Percentiles rank a stretch among this genome's conserved stretches.
phyloP scores from a whole-genome alignment of 2,113 vertebrate genomes.

The Rhodinocichla rosea region DNA sequence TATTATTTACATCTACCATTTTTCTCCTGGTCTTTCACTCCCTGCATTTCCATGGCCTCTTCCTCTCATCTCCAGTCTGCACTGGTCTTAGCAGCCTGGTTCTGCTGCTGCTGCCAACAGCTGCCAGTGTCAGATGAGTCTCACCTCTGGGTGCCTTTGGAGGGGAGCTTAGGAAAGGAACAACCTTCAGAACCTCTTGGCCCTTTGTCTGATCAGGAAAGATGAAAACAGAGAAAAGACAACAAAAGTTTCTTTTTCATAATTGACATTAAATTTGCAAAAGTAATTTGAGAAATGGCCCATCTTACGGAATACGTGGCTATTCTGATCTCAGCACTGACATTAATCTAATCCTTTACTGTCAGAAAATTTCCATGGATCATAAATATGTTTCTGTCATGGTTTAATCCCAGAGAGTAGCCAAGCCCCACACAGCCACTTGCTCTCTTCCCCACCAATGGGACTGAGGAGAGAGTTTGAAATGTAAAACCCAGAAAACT shows the following conservation, averaged over 20 bases:
- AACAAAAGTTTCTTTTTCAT: not conserved
- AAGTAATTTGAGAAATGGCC: not conserved
- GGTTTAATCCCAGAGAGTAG: not conserved
- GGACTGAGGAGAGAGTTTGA: not conserved
- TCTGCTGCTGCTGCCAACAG: not conserved
- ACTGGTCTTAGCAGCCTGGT: not conserved
- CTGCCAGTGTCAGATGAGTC: not conserved
- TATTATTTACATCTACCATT: too few species aligned
- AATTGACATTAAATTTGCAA: not conserved
- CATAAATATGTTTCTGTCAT: not conserved
- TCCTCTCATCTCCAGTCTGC: not conserved
- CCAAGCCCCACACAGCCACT: not conserved
- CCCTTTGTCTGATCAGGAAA: not conserved
- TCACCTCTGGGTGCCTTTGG: not conserved
- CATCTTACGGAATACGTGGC: accelerated
- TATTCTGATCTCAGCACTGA: not conserved
- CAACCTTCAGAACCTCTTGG: not conserved
- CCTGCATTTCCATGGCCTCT: not conserved
- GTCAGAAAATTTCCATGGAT: not conserved
- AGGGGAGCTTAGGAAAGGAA: not conserved
- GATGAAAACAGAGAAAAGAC: not conserved
- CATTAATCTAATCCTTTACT: not conserved
- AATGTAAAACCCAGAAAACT: not conserved
- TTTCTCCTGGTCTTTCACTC: not conserved
- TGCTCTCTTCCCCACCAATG: too few species aligned